Evolutionary conservation across 2,888 invertebrate species (phyloP).

Genomic region (Schrankia costaestrigalis): DNA sequence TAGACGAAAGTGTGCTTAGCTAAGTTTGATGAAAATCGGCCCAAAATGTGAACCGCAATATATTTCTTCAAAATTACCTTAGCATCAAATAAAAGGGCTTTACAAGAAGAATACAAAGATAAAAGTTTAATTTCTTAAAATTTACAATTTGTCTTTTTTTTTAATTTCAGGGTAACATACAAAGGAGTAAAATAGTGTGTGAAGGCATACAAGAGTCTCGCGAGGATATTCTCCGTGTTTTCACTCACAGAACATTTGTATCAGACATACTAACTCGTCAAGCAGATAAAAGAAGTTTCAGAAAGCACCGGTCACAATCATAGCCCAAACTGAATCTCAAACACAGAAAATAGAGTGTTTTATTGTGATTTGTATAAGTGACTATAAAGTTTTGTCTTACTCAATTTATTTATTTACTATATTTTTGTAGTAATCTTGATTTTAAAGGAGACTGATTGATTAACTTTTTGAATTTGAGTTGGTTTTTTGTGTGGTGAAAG

Average conservation of each 20-base stretch:
- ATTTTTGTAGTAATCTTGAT: too few relatives aligned
- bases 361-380: neutral
- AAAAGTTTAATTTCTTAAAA: too few relatives aligned
- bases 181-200: conserved; percentile 94
- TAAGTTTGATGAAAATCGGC: too few relatives aligned
- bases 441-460: too few relatives aligned
- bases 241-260: conserved; percentile 94
- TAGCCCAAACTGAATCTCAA: conserved; percentile 46
- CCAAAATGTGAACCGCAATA: too few relatives aligned
- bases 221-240: conserved; percentile 92
- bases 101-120: too few relatives aligned
- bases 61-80: too few relatives aligned
- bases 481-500: too few relatives aligned
- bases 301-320: conserved; percentile 90
- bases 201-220: conserved; percentile 95
- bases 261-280: conserved; percentile 94
- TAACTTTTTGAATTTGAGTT: too few relatives aligned
- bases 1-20: too few relatives aligned
- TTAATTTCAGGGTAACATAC: conserved; percentile 90
- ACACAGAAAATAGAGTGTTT: conserved; percentile 8
- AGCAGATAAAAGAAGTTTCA: conserved; percentile 94
- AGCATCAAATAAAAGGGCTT: too few relatives aligned
- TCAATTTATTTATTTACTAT: neutral
- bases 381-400: too few relatives aligned
- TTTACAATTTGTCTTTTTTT: neutral